Base-by-base conservation (phyloP, 2,888 invertebrate genomes). In the Thymelicus sylvestris region DNA sequence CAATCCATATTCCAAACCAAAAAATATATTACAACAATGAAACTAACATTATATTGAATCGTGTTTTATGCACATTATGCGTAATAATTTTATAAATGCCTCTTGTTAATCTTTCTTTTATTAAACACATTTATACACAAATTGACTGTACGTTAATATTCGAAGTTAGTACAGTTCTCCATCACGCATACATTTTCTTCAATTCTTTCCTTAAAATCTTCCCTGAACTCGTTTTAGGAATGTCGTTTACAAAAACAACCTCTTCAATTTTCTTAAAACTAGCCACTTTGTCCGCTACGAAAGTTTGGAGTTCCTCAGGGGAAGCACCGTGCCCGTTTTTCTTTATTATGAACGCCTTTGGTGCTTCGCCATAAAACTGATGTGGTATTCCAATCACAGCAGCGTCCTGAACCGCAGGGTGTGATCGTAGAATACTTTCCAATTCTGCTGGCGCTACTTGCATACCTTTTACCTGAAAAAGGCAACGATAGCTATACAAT, bases 361-460 rank as follows among this genome's bases (percentile, higher is more conserved):
- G 98, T 0, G 96, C 94, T 92, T 98, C 98, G 0, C 98, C 98
- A 77, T 92, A 94, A 73, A 94, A 89, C 2, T 95, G 94, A 80
- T 97, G 96, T 0, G 96, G 96, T 7, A 97, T 91, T 0, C 98
- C 98, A 71, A 98, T 95, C 1, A 99, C 98, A 0, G 97, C 98
- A 0, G 97, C 97, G 77, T 98, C 98, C 47, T 93, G 87, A 0
- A 99, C 95, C 1, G 95, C 95, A 0, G 97, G 97, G 86, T 97
- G 97, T 5, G 95, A 94, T 55, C 97, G 92, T 0, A 98, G 89
- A 3, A 97, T 78, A 52, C 95, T 96, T 87, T 98, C 98, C 31
- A 98, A 87, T 86, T 98, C 98, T 0, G 98, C 98, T 44, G 98
- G 98, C 0, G 98, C 96, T 13, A 98, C 98, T 95, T 98, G 95